Percentiles rank a stretch among this genome's conserved stretches.
Conservation (phyloP, 2,888 invertebrate genomes). For the Eudasyphora cyanicolor region DNA sequence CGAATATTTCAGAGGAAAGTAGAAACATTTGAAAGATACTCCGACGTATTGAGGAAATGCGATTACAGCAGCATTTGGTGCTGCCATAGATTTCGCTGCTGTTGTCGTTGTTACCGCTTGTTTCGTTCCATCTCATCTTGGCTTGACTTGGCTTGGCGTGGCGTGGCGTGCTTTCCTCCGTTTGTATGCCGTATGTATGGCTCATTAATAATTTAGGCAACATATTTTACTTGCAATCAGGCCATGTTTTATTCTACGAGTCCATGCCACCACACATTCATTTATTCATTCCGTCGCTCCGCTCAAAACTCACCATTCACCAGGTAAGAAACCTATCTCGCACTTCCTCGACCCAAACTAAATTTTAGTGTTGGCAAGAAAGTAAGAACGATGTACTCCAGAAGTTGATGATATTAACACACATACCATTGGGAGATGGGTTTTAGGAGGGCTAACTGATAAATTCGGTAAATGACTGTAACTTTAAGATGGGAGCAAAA, state of each 20-base stretch:
- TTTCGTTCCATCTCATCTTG: no score
- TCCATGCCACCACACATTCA: slow-evolving; percentile 1
- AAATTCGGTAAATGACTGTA: neutral
- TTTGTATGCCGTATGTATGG: no score
- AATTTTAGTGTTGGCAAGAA: neutral
- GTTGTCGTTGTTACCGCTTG: no score
- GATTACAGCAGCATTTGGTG: slow-evolving; percentile 9
- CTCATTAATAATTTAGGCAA: slow-evolving; percentile 66
- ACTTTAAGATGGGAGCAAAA: no score
- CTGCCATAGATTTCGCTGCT: no score
- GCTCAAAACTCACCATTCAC: neutral
- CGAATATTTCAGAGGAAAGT: slow-evolving; percentile 10
- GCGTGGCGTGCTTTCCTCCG: slow-evolving; percentile 34
- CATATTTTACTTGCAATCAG: slow-evolving; percentile 63
- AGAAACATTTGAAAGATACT: neutral
- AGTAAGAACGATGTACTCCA: neutral
- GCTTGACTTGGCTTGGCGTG: no score
- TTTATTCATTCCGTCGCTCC: slow-evolving; percentile 41
- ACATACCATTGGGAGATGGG: neutral
- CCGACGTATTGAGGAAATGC: neutral
- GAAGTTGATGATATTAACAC: neutral
- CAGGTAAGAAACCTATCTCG: no score
- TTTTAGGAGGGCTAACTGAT: neutral
- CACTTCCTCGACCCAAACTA: no score
- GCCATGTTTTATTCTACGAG: slow-evolving; percentile 47